A percentile compares a stretch with the other conserved stretches of the same genome.
phyloP scores from a whole-genome alignment of 2,113 vertebrate genomes.

The Phylloscopus trochiloides region DNA sequence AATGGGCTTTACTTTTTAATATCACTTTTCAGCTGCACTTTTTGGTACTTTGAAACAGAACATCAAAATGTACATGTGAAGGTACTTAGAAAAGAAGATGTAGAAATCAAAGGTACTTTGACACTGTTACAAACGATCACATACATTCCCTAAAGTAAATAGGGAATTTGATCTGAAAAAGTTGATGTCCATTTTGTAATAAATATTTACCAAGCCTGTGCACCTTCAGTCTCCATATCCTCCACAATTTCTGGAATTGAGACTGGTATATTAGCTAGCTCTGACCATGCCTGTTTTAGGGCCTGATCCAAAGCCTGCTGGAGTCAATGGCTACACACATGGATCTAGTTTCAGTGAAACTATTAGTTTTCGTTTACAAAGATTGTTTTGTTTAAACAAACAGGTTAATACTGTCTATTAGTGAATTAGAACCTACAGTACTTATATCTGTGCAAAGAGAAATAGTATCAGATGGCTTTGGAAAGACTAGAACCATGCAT shows the following conservation, averaged over 20 bases:
- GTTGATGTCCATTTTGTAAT: background rate
- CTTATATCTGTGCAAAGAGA: slow-evolving; percentile 2
- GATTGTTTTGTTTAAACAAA: slow-evolving; percentile 30
- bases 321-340: slow-evolving; percentile 16
- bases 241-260: background rate
- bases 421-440: background rate
- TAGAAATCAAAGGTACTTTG: background rate
- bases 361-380: slow-evolving; percentile 35
- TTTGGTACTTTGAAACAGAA: background rate
- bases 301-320: slow-evolving; percentile 20
- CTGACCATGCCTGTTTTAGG: slow-evolving; percentile 51
- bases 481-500: background rate
- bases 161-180: background rate
- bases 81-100: background rate
- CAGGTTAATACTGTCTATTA: background rate
- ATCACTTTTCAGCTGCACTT: background rate
- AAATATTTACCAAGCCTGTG: background rate
- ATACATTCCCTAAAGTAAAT: background rate
- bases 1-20: background rate
- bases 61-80: background rate
- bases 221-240: background rate
- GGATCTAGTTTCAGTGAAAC: slow-evolving; percentile 63
- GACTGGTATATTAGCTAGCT: background rate
- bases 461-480: background rate
- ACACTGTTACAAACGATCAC: background rate